A percentile compares a stretch with the other conserved stretches of the same genome.
Evolutionary conservation across 2,113 vertebrate genomes (phyloP).

Genomic region (Heteronetta atricapilla): DNA sequence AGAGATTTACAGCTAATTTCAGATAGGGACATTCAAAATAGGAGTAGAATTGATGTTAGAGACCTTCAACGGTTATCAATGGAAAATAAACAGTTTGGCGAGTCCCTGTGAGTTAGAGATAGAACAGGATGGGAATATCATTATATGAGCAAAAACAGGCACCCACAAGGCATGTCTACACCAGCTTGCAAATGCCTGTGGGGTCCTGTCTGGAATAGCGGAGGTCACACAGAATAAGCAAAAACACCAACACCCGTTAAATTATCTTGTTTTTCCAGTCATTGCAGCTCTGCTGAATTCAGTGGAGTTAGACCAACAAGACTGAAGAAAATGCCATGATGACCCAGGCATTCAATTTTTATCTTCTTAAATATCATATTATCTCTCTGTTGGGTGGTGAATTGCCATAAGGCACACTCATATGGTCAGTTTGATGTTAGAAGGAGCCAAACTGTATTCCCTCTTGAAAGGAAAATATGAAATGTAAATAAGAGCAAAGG

Average conservation of each 20-base stretch:
- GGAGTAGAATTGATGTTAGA: not conserved
- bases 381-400: not conserved
- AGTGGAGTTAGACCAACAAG: not conserved
- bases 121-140: not conserved
- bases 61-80: constrained; percentile 8
- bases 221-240: not conserved
- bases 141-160: not conserved
- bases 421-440: not conserved
- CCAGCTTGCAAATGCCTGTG: not conserved
- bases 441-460: not conserved
- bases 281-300: not conserved
- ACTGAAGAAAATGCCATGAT: not conserved
- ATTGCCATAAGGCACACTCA: not conserved
- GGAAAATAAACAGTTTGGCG: constrained; percentile 26
- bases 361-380: not conserved
- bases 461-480: not conserved
- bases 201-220: not conserved
- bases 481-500: not conserved
- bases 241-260: not conserved
- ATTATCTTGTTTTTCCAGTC: not conserved
- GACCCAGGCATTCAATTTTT: not conserved
- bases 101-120: not conserved
- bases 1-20: not conserved
- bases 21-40: not conserved
- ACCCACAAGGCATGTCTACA: not conserved